phyloP scores from a whole-genome alignment of 2,888 invertebrate genomes.

The Drosophila macrospina region DNA sequence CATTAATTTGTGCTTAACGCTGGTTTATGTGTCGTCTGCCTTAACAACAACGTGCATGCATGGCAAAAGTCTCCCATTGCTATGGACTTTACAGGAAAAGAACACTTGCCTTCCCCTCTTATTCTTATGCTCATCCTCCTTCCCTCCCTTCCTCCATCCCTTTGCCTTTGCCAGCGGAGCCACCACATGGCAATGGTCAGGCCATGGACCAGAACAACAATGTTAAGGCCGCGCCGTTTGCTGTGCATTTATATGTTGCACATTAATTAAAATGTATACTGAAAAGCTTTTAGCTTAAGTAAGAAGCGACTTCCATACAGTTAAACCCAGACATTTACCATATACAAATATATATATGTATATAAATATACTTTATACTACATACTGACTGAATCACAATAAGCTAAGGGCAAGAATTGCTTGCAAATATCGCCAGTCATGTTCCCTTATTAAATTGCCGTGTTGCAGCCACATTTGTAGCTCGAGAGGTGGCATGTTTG shows the following conservation, averaged over 20 bases:
- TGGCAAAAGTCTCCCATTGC: constrained; percentile 44
- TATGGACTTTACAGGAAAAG: constrained; percentile 6
- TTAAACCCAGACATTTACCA: constrained; percentile 39
- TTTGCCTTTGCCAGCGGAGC: background rate
- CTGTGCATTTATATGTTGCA: constrained; percentile 80
- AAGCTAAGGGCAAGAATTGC: constrained; percentile 53
- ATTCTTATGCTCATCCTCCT: background rate
- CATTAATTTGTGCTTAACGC: constrained; percentile 78
- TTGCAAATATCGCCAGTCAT: constrained; percentile 15
- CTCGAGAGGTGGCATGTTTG: background rate
- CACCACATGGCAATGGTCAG: constrained; percentile 42
- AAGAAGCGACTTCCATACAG: constrained; percentile 64
- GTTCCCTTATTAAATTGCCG: constrained; percentile 16
- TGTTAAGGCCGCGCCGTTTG: constrained; percentile 54
- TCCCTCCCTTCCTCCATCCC: too few relatives aligned
- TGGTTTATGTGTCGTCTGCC: constrained; percentile 72
- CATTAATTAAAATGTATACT: constrained; percentile 80
- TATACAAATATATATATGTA: constrained; percentile 26
- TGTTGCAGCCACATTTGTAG: constrained; percentile 13
- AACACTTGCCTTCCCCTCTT: background rate
- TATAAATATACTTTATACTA: background rate
- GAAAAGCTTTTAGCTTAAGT: constrained; percentile 81
- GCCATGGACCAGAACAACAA: constrained; percentile 29
- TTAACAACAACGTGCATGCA: constrained; percentile 64
- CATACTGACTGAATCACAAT: constrained; percentile 41